Percentiles rank a stretch among this genome's conserved stretches.
These are phyloP conservation scores for Holacanthus passer DNA, from an alignment of 2,113 vertebrate species.

Conservation along the genomic window DNA sequence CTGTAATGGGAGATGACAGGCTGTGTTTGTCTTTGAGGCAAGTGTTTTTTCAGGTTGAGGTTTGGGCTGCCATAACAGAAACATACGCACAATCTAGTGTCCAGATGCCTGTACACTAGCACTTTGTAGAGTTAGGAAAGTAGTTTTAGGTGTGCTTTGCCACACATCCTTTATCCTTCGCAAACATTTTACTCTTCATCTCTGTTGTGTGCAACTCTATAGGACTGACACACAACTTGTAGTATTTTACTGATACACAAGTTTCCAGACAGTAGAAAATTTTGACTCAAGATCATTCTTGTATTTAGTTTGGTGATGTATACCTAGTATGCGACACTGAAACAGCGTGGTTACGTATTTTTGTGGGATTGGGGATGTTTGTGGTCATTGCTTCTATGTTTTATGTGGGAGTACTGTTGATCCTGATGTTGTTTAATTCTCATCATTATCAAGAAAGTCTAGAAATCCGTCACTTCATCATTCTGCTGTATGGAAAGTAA, in stretches of 20 bases:
- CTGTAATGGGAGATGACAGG: constrained; percentile 19
- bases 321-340: neutral
- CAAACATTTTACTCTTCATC: constrained; percentile 16
- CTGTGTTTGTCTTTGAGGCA: constrained; percentile 12
- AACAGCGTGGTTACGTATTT: constrained; percentile 20
- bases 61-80: constrained; percentile 23
- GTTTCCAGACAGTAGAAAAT: neutral
- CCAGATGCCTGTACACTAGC: constrained; percentile 50
- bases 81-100: constrained; percentile 69
- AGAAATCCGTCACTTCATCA: neutral
- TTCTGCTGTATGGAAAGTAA: neutral
- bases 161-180: neutral
- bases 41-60: constrained; percentile 42
- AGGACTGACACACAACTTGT: constrained; percentile 6
- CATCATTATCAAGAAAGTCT: neutral
- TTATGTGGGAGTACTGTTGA: neutral
- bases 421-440: neutral
- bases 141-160: constrained; percentile 18
- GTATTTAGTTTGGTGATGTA: neutral
- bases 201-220: constrained; percentile 5
- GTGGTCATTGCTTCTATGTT: constrained; percentile 27
- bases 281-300: neutral
- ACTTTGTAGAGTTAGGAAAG: constrained; percentile 40
- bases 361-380: neutral
- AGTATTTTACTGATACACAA: neutral